Evolutionary conservation across 2,888 invertebrate species (phyloP).

Genomic region (Psylliodes chrysocephalus): DNA sequence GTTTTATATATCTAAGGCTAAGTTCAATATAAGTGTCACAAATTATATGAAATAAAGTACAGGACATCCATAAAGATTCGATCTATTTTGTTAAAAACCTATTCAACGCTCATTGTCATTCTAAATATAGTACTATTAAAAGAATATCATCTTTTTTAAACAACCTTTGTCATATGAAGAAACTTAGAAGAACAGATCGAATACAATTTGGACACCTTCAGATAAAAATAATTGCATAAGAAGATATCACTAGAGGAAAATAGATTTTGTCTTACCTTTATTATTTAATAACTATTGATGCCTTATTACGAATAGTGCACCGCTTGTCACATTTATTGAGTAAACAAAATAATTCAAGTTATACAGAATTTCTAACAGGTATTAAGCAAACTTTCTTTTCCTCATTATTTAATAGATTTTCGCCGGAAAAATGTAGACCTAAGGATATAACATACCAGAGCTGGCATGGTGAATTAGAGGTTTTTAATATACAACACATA

Average conservation of each 20-base stretch:
- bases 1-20: not conserved
- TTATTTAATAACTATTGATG: not conserved
- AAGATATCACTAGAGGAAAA: not conserved
- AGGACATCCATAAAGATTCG: no score
- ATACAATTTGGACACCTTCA: not conserved
- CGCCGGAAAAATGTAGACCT: no score
- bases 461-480: not conserved
- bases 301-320: not conserved
- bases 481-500: not conserved
- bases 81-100: not conserved
- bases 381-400: no score
- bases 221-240: not conserved
- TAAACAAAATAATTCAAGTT: not conserved
- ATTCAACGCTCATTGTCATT: no score
- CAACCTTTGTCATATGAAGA: no score
- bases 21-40: not conserved
- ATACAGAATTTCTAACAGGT: no score
- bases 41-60: conserved; percentile 1
- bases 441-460: no score
- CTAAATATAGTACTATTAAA: no score
- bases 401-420: no score
- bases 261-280: not conserved
- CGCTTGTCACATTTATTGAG: not conserved
- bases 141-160: no score
- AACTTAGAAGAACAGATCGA: no score